Evolutionary conservation across 2,888 invertebrate species (phyloP), one percentile per base, ranked within the genome.

Genomic region (Sympetrum striolatum): DNA sequence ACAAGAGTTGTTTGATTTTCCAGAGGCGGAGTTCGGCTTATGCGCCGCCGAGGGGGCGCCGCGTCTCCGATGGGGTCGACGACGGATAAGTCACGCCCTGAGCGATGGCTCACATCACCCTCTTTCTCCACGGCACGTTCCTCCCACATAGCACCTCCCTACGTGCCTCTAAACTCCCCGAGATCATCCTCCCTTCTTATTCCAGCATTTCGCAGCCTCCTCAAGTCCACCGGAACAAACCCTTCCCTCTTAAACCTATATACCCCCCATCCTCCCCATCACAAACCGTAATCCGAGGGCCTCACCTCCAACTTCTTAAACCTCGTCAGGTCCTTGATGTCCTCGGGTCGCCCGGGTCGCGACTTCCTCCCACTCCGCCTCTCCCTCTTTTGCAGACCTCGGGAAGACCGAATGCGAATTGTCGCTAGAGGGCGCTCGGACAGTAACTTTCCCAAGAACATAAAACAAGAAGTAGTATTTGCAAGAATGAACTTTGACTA

Each of bases 261-360:
- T 64, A 60, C 39, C 86, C 37, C 86, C 86, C 60, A 22, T 58
- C 82, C 58, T 58, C 82, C n/a, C 58, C 58, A 58, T 82, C 58
- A 35, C 58, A 82, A 82, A 82, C 86, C 86, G 64, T 86, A 86
- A 86, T 86, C 86, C 86, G 12, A 58, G 86, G 82, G 58, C 86
- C 86, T 86, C 86, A 86, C 86, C 86, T 86, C 86, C 86, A 86
- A 86, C 86, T 86, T 86, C 86, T 86, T 86, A 60, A 86, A 86
- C 60, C 86, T 86, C 86, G 86, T 86, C 86, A 86, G 60, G 86
- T 86, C 86, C 86, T 60, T 86, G 60, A 86, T 86, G 86, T 86
- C 86, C 86, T 37, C 64, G 58, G 82, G 81, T 82, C 82, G 82
- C 18, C 58, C 53, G 58, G 86, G 58, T 64, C 64, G 86, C 31